Conservation (phyloP, 2,888 invertebrate genomes). For the Amitus sp. region DNA sequence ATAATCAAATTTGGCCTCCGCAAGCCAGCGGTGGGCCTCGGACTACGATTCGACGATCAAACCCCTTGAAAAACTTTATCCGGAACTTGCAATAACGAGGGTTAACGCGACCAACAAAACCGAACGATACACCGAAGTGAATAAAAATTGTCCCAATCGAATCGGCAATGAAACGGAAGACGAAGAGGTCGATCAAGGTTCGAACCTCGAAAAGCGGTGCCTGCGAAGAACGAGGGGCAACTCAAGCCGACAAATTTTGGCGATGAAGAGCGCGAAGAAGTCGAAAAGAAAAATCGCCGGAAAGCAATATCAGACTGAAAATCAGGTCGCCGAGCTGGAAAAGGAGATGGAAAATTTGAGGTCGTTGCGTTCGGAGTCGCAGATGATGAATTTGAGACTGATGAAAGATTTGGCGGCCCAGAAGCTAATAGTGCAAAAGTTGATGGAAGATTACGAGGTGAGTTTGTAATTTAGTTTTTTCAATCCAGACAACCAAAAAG, state of each 20-base stretch:
- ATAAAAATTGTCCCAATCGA: background rate
- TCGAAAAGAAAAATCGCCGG: background rate
- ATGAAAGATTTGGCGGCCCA: slow-evolving; percentile 47
- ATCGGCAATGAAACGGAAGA: slow-evolving; percentile 1
- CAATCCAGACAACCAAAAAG: too few species aligned
- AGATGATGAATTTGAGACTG: slow-evolving; percentile 46
- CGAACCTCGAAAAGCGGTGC: background rate
- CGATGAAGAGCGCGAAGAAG: slow-evolving; percentile 7
- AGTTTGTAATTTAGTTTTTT: slow-evolving; percentile 1
- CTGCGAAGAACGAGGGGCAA: slow-evolving; percentile 3
- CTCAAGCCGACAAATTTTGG: slow-evolving; percentile 4
- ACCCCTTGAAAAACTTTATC: slow-evolving; percentile 54
- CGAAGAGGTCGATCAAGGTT: background rate
- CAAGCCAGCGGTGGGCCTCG: slow-evolving; percentile 59
- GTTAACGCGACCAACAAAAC: too few species aligned
- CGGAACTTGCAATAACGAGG: slow-evolving; percentile 49
- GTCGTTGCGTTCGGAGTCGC: slow-evolving; percentile 39
- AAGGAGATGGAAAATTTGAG: slow-evolving; percentile 48
- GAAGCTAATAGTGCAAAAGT: slow-evolving; percentile 44
- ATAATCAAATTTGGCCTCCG: slow-evolving; percentile 58
- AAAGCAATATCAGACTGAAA: too few species aligned
- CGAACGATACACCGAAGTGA: background rate
- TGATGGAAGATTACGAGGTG: slow-evolving; percentile 53
- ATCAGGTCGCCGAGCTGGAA: slow-evolving; percentile 2
- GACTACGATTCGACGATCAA: slow-evolving; percentile 55